These are phyloP conservation scores for Ctenodactylus gundi DNA, from an alignment of 2,113 vertebrate species.

Conservation along the genomic window DNA sequence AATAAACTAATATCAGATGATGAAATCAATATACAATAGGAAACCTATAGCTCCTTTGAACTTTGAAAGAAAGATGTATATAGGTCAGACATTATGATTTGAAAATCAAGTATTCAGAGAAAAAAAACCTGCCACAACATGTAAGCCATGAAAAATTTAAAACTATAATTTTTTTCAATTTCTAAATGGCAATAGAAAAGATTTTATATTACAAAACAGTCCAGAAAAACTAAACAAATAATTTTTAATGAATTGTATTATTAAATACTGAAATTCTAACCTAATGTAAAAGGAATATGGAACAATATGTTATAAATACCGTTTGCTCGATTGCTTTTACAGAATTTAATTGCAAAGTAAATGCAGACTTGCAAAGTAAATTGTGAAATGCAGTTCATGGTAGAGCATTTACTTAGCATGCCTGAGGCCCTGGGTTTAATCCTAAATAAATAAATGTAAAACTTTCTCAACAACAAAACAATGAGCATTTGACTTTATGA, in stretches of 20 bases:
- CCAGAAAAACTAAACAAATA: background rate
- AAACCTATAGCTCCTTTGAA: background rate
- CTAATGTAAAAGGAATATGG: slow-evolving; percentile 21
- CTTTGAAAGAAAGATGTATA: background rate
- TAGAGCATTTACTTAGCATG: background rate
- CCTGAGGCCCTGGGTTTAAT: background rate
- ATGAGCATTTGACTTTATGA: background rate
- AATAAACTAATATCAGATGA: background rate
- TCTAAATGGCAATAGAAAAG: background rate
- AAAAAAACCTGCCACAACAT: background rate
- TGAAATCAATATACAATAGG: slow-evolving; percentile 7
- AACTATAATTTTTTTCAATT: background rate
- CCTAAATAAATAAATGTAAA: background rate
- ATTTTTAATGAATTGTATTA: background rate
- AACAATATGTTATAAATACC: background rate
- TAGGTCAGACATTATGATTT: background rate
- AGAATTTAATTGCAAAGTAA: background rate
- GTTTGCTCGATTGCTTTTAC: slow-evolving; percentile 12
- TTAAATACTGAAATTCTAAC: background rate
- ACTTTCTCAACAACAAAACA: background rate
- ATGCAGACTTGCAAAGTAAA: background rate
- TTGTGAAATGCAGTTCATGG: background rate
- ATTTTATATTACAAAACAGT: background rate
- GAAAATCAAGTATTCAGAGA: background rate
- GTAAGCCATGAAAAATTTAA: background rate